Evolutionary conservation across 2,888 invertebrate genomes (phyloP).

Genomic region (Rhopalosiphum nymphaeae): DNA sequence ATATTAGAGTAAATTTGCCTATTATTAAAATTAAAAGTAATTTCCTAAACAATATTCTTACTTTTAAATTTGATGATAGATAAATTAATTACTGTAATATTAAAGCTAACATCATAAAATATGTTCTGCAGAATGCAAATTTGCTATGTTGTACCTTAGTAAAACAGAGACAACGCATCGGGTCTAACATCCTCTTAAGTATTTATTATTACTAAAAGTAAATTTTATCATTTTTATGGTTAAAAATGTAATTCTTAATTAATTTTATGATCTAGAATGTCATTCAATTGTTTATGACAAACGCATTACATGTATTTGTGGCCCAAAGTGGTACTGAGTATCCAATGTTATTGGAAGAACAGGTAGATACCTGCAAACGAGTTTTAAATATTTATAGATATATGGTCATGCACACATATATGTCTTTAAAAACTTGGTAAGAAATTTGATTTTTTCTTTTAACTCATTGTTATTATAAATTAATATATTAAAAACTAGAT

Average conservation of each 20-base stretch:
- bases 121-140: too few relatives aligned
- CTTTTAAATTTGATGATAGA: too few relatives aligned
- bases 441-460: constrained; percentile 62
- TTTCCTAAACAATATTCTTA: too few relatives aligned
- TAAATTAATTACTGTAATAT: too few relatives aligned
- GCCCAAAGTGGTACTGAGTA: constrained; percentile 74
- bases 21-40: too few relatives aligned
- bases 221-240: background rate
- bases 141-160: too few relatives aligned
- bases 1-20: too few relatives aligned
- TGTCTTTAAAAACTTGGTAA: constrained; percentile 93
- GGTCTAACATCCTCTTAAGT: background rate
- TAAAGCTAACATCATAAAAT: too few relatives aligned
- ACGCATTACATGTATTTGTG: constrained; percentile 94
- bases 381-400: constrained; percentile 96
- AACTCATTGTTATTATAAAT: background rate
- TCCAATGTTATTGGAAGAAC: constrained; percentile 84
- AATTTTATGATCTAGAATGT: constrained; percentile 67
- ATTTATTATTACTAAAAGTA: background rate
- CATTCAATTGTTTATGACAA: constrained; percentile 90
- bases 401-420: constrained; percentile 95
- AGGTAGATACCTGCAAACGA: constrained; percentile 95
- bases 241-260: background rate
- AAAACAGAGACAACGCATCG: too few relatives aligned
- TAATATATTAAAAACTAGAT: background rate